phyloP scores from a whole-genome alignment of 1,140 invertebrate species.

The Patella vulgata region DNA sequence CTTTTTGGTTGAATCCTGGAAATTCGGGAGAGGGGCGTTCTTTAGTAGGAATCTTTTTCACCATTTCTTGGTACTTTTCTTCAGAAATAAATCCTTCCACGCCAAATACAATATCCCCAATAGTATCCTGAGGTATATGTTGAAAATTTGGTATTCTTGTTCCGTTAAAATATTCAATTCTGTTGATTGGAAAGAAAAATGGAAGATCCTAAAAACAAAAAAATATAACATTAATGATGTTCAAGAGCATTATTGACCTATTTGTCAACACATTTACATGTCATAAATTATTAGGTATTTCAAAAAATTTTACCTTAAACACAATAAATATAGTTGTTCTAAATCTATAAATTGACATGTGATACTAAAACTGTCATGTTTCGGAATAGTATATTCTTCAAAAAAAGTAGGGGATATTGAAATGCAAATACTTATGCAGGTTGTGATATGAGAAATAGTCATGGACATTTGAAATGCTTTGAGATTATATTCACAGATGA shows the following conservation, averaged over 20 bases:
- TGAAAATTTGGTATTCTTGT: constrained; percentile 24
- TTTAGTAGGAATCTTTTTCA: no score
- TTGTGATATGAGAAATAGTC: no score
- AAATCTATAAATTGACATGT: background rate
- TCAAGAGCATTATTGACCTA: background rate
- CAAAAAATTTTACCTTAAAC: background rate
- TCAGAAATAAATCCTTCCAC: constrained; percentile 38
- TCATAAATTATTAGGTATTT: background rate
- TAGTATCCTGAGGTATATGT: no score
- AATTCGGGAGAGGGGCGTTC: no score
- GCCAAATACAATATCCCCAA: no score
- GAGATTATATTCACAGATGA: no score
- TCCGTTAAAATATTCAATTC: constrained; percentile 45
- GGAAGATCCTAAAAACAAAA: constrained; percentile 34
- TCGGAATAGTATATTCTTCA: constrained; percentile 1
- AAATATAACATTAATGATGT: background rate
- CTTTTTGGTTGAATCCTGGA: constrained; percentile 38
- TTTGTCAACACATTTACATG: background rate
- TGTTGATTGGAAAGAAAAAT: constrained; percentile 44
- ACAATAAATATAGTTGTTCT: background rate
- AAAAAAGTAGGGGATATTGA: no score
- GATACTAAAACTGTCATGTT: background rate
- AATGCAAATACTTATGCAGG: no score
- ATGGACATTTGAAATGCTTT: no score
- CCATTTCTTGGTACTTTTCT: constrained; percentile 35